Conservation (phyloP, 2,888 invertebrate species). For the Pyrochroa serraticornis region DNA sequence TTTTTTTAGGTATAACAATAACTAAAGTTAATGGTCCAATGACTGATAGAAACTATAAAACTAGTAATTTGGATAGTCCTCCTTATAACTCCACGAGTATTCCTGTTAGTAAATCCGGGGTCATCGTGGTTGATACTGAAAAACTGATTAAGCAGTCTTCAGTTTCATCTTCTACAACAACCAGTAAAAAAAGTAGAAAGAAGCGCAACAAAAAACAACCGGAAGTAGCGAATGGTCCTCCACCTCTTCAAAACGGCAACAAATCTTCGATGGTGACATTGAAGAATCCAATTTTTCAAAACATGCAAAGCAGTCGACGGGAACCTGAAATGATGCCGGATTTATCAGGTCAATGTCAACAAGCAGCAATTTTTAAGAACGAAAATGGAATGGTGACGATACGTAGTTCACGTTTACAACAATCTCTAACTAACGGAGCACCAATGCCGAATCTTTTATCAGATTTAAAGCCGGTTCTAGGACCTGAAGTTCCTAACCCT, state of each 20-base stretch:
- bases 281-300: slow-evolving; percentile 78
- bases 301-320: slow-evolving; percentile 58
- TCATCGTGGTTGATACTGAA: slow-evolving; percentile 68
- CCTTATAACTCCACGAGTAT: slow-evolving; percentile 39
- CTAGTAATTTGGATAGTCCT: slow-evolving; percentile 36
- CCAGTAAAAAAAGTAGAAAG: slow-evolving; percentile 59
- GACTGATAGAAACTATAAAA: slow-evolving; percentile 47
- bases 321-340: slow-evolving; percentile 45
- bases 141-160: slow-evolving; percentile 56
- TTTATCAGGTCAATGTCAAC: slow-evolving; percentile 55
- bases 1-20: slow-evolving; percentile 54
- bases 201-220: slow-evolving; percentile 62
- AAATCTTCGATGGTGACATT: slow-evolving; percentile 74
- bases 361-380: slow-evolving; percentile 71
- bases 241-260: slow-evolving; percentile 30
- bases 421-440: slow-evolving; percentile 41
- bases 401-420: slow-evolving; percentile 70
- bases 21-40: slow-evolving; percentile 60
- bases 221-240: slow-evolving; percentile 38
- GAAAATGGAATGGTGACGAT: slow-evolving; percentile 86
- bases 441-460: slow-evolving; percentile 43
- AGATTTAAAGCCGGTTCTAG: slow-evolving; percentile 47
- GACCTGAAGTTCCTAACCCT: slow-evolving; percentile 37
- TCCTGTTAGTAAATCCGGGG: slow-evolving; percentile 59
- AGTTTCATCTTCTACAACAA: slow-evolving; percentile 32